These are phyloP conservation scores for Crotalus horridus DNA, from an alignment of 2,113 vertebrate genomes.

Conservation along the genomic window DNA sequence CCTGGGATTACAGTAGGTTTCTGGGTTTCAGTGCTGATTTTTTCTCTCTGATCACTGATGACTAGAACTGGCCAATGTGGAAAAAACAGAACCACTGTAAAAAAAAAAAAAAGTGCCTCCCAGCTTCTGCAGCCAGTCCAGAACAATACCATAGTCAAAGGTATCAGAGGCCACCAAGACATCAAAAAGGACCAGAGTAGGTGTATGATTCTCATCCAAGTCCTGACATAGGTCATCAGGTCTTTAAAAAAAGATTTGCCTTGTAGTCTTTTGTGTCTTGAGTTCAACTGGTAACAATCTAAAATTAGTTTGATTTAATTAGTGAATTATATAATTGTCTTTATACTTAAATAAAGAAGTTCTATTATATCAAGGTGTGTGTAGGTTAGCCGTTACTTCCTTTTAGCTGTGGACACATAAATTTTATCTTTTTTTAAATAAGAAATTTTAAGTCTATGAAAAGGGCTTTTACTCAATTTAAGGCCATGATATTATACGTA, in stretches of 20 bases:
- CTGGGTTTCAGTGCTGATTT: not conserved
- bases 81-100: not conserved
- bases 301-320: not conserved
- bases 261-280: not conserved
- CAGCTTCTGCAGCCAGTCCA: not conserved
- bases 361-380: not conserved
- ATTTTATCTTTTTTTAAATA: not conserved
- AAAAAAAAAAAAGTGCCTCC: not conserved
- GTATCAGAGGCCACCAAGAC: not conserved
- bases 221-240: not conserved
- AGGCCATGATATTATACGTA: not conserved
- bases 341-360: slow-evolving; percentile 10
- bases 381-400: not conserved
- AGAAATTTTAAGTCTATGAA: not conserved
- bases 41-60: not conserved
- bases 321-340: not conserved
- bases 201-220: not conserved
- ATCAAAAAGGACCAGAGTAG: not conserved
- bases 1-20: not conserved
- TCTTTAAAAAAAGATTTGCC: not conserved
- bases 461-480: slow-evolving; percentile 5
- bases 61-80: not conserved
- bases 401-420: not conserved
- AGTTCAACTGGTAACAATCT: slow-evolving; percentile 3
- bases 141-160: not conserved